Base-by-base conservation (phyloP, 2,888 invertebrate genomes). In the Hyles lineata region DNA sequence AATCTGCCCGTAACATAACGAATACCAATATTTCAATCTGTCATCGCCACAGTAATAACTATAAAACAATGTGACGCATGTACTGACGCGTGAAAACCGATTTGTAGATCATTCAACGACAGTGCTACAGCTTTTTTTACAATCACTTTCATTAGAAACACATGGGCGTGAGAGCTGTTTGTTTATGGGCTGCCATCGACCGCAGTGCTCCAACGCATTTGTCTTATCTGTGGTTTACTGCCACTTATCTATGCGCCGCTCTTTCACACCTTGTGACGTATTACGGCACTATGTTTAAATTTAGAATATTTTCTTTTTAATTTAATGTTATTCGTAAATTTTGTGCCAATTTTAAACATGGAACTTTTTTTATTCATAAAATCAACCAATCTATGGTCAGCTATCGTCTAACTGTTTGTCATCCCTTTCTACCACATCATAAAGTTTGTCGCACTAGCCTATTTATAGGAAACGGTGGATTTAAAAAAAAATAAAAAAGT, bases 81-180 rank as follows among this genome's bases (percentile, higher is more conserved):
- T 43, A 55, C 52, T 19, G n/a, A n/a, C n/a, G n/a, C 17, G 55
- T 55, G n/a, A 55, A 55, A 55, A 55, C 19, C n/a, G 5, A 55
- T 55, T 17, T 62, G n/a, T 73, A 19, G 23, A 67, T 25, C 50
- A 55, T 59, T 67, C 67, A 67, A 23, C 67, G 67, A 55, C 55
- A 6, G 17, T 21, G 43, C 17, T 7, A 15, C 43, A 15, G 50
- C 50, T 73, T 71, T 72, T 74, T 71, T n/a, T 55, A 60, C 50
- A 71, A 71, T 52, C 60, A 75, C 74, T 72, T 74, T 74, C 72
- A 74, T 74, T 74, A 62, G 72, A 29, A 75, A 71, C 75, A 74
- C 70, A 73, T 70, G 75, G 61, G 55, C 73, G 74, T 70, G 75
- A 70, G 73, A 76, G 63, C 55, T 55, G 55, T 70, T 63, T 21